A percentile compares a stretch with the other conserved stretches of the same genome.
phyloP scores from a whole-genome alignment of 2,797 vertebrate genomes.

The Cygnus olor region DNA sequence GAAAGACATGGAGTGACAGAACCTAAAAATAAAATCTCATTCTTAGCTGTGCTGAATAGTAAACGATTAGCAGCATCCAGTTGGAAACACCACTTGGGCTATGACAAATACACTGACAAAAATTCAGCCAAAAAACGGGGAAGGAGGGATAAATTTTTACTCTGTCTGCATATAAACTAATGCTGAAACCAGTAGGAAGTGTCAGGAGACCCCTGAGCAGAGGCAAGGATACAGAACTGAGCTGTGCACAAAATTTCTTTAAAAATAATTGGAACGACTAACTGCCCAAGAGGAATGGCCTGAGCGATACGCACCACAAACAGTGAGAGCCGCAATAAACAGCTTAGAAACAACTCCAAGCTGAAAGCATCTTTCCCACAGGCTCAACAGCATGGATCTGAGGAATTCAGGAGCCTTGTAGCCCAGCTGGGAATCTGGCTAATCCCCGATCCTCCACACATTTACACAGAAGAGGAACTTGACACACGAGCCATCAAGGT shows the following conservation, averaged over 20 bases:
- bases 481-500: neutral
- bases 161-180: slow-evolving; percentile 54
- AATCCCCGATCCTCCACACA: neutral
- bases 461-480: neutral
- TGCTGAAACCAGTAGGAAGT: neutral
- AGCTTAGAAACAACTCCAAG: neutral
- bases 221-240: neutral
- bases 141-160: slow-evolving; percentile 4
- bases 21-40: slow-evolving; percentile 59
- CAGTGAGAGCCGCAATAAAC: neutral
- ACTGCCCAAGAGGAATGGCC: neutral
- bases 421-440: neutral
- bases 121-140: slow-evolving; percentile 5
- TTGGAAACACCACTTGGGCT: slow-evolving; percentile 49
- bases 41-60: slow-evolving; percentile 47
- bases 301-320: neutral
- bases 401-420: neutral
- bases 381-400: fast-evolving
- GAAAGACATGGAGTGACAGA: slow-evolving; percentile 29
- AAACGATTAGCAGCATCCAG: slow-evolving; percentile 60
- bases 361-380: neutral
- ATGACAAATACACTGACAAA: slow-evolving; percentile 43
- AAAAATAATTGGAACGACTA: slow-evolving; percentile 35
- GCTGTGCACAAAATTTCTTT: neutral
- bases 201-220: slow-evolving; percentile 30